phyloP scores from a whole-genome alignment of 2,888 invertebrate genomes.

The Drosophila limbata region DNA sequence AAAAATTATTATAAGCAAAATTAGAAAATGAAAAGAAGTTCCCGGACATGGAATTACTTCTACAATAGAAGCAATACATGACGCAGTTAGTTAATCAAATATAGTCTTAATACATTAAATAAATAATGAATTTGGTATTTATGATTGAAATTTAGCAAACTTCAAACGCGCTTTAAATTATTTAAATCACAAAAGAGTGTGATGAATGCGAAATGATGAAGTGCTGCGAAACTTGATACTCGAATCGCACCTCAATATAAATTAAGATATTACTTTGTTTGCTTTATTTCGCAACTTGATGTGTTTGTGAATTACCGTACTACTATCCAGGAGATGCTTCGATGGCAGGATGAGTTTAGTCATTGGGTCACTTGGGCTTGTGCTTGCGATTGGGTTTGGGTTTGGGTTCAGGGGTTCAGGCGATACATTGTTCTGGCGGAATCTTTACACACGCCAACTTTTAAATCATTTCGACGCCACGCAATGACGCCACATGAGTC shows the following conservation, averaged over 20 bases:
- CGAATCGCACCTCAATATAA: not conserved
- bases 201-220: not conserved
- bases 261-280: not conserved
- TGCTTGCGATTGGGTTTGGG: not conserved
- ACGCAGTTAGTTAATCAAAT: no score
- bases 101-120: no score
- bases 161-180: no score
- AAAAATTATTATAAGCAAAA: no score
- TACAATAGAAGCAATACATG: no score
- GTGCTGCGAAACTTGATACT: not conserved
- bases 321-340: not conserved
- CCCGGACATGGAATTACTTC: no score
- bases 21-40: no score
- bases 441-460: slow-evolving; percentile 49
- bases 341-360: not conserved
- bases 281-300: not conserved
- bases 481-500: slow-evolving; percentile 51
- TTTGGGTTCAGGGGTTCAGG: slow-evolving; percentile 1
- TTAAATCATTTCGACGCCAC: slow-evolving; percentile 66
- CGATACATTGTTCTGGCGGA: slow-evolving; percentile 30
- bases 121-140: no score
- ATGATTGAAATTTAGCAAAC: no score
- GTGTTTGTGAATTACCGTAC: not conserved
- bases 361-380: not conserved
- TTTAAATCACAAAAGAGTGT: no score